Percentiles rank a stretch among this genome's conserved stretches.
phyloP scores from a whole-genome alignment of 2,888 invertebrate genomes.

The Epinotia nisella region DNA sequence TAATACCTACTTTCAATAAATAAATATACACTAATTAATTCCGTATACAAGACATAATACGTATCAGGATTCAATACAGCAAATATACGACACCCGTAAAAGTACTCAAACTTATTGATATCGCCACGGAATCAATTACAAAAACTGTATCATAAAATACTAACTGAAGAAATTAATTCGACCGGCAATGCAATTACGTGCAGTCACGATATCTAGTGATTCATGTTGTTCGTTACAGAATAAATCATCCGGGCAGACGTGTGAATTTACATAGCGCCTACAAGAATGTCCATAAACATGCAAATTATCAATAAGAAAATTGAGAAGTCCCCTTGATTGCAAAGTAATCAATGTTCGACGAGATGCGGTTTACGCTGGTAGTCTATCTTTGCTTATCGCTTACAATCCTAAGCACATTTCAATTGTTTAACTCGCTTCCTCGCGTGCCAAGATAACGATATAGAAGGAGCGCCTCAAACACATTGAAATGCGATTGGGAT shows the following conservation, averaged over 20 bases:
- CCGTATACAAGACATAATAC: constrained; percentile 46
- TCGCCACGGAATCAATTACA: constrained; percentile 75
- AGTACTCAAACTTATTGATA: constrained; percentile 63
- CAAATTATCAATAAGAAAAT: constrained; percentile 56
- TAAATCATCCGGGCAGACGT: constrained; percentile 70
- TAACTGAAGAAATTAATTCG: constrained; percentile 78
- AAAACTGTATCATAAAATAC: constrained; percentile 79
- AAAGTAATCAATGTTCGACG: constrained; percentile 39
- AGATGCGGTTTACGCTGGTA: constrained; percentile 5
- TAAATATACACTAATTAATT: constrained; percentile 40
- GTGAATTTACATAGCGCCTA: constrained; percentile 72
- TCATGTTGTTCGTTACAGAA: constrained; percentile 71
- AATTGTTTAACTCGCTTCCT: neutral
- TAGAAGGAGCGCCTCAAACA: neutral
- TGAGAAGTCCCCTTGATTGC: constrained; percentile 43
- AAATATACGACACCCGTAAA: constrained; percentile 56
- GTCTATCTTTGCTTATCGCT: neutral
- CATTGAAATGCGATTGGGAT: neutral
- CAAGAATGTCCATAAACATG: constrained; percentile 66
- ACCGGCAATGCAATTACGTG: constrained; percentile 81
- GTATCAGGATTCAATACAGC: constrained; percentile 43
- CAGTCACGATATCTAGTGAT: constrained; percentile 79
- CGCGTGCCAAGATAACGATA: neutral
- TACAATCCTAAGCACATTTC: neutral
- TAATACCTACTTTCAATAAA: neutral